A percentile compares a stretch with the other conserved stretches of the same genome.
Conservation (phyloP, 2,888 invertebrate species). For the Hymenopus coronatus region DNA sequence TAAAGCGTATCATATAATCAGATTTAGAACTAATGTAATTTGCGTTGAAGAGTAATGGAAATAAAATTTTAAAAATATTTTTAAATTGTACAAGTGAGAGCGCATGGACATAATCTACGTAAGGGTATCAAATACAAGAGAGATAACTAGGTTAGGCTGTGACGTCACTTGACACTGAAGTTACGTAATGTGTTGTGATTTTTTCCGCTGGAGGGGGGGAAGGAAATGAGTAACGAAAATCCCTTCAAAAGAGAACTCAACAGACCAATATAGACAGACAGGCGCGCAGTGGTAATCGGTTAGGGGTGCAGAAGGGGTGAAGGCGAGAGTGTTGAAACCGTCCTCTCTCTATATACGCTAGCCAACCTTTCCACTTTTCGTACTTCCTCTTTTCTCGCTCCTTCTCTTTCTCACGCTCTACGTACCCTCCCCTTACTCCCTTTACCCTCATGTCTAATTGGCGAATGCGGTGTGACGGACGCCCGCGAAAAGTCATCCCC, state of each 20-base stretch:
- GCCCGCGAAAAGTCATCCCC: conserved; percentile 30
- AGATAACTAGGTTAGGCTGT: not conserved
- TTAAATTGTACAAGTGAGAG: not conserved
- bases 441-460: conserved; percentile 35
- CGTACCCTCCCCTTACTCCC: conserved; percentile 22
- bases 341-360: not conserved
- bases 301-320: conserved; percentile 1
- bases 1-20: too few relatives aligned
- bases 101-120: not conserved
- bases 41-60: too few relatives aligned
- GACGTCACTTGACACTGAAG: not conserved
- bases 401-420: not conserved
- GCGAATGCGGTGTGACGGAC: conserved; percentile 36
- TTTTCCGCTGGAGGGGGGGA: not conserved
- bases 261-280: not conserved
- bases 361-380: not conserved
- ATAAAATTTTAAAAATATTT: not conserved
- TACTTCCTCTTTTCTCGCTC: conserved; percentile 1
- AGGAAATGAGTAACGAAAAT: not conserved
- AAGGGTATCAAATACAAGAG: not conserved
- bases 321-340: not conserved
- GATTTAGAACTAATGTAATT: too few relatives aligned
- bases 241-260: not conserved
- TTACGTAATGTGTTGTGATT: not conserved
- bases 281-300: not conserved